Percentiles rank a stretch among this genome's conserved stretches.
Evolutionary conservation across 2,797 vertebrate species (phyloP).

Genomic region (Gila robusta): DNA sequence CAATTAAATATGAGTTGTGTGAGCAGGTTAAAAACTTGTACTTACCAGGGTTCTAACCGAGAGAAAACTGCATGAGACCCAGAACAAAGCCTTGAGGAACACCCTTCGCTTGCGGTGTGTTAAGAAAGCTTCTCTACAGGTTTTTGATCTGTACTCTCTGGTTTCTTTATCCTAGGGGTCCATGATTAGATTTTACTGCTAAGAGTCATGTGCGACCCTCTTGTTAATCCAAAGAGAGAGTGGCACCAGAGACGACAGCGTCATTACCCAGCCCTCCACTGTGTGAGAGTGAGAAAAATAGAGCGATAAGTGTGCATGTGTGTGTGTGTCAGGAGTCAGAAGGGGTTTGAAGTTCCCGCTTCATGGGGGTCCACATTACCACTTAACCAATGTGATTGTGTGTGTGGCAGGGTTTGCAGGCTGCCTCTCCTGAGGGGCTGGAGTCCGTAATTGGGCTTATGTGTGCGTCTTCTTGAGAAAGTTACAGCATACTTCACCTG

Average conservation of each 20-base stretch:
- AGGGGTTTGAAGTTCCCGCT: constrained; percentile 24
- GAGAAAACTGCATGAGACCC: constrained; percentile 65
- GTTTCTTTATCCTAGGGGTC: constrained; percentile 52
- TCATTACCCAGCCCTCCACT: constrained; percentile 41
- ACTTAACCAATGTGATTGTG: constrained; percentile 34
- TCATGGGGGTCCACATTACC: constrained; percentile 12
- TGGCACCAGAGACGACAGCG: constrained; percentile 36
- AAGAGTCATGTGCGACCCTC: constrained; percentile 56
- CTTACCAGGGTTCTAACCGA: constrained; percentile 68
- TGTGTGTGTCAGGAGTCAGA: constrained; percentile 28
- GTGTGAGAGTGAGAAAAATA: constrained; percentile 29
- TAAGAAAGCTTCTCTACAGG: constrained; percentile 69
- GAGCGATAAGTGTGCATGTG: constrained; percentile 30
- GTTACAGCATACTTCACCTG: constrained; percentile 40
- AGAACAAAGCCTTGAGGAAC: constrained; percentile 70
- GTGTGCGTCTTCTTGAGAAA: constrained; percentile 59
- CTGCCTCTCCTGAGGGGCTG: constrained; percentile 29
- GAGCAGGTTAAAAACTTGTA: constrained; percentile 76
- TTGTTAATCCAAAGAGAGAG: constrained; percentile 65
- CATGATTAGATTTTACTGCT: constrained; percentile 72
- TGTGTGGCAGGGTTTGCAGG: constrained; percentile 34
- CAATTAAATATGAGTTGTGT: constrained; percentile 71
- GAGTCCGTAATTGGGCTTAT: constrained; percentile 60
- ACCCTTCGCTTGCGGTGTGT: constrained; percentile 49
- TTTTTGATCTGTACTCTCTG: constrained; percentile 71